A percentile compares a stretch with the other conserved stretches of the same genome.
Evolutionary conservation across 2,113 vertebrate genomes (phyloP).

Genomic region (Semnornis frantzii): DNA sequence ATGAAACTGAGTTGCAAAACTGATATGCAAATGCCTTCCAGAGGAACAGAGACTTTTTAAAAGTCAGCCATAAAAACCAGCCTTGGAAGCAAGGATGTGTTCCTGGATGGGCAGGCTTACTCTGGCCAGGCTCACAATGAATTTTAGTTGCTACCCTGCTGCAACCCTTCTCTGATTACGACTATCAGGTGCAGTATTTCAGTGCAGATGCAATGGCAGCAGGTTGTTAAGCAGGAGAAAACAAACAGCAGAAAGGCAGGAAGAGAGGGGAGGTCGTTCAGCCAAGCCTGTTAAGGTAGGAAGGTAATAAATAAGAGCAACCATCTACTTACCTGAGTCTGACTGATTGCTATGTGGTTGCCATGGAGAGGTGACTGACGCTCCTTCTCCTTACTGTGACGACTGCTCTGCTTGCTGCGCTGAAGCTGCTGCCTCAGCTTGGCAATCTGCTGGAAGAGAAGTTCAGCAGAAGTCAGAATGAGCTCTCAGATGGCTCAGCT

Average conservation of each 20-base stretch:
- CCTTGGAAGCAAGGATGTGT: background rate
- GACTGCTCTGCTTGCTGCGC: slow-evolving; percentile 88
- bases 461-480: background rate
- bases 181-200: background rate
- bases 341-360: slow-evolving; percentile 80
- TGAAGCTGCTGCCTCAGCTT: slow-evolving; percentile 94
- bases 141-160: background rate
- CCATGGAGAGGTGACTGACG: slow-evolving; percentile 83
- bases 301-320: background rate
- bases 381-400: slow-evolving; percentile 89
- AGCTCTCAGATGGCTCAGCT: background rate
- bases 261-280: background rate
- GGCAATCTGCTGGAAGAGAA: slow-evolving; percentile 86
- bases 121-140: background rate
- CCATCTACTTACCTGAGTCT: slow-evolving; percentile 79
- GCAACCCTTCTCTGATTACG: background rate
- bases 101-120: background rate
- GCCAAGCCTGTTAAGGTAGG: background rate
- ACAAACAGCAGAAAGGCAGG: background rate
- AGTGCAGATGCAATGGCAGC: background rate
- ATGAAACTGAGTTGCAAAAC: background rate
- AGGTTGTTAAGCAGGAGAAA: background rate
- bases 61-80: background rate
- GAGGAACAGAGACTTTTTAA: background rate
- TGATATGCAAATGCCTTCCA: background rate